These are phyloP conservation scores for Babyrousa celebensis DNA, from an alignment of 2,797 vertebrate species.

Conservation along the genomic window DNA sequence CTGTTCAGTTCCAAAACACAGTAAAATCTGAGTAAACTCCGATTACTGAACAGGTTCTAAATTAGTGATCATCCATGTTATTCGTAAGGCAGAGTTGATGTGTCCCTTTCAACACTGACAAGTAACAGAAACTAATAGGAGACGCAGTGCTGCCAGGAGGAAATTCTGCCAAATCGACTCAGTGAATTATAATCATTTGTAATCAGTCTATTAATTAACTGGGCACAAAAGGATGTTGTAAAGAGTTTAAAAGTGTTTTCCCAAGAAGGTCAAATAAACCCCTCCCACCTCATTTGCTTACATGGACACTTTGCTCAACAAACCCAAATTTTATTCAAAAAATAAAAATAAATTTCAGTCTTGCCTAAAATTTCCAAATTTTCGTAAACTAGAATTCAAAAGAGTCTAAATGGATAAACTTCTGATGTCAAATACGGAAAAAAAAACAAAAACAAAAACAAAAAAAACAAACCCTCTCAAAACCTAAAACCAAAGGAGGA, in stretches of 20 bases:
- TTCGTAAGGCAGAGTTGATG: constrained; percentile 4
- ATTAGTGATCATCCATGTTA: background rate
- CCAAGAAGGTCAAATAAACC: background rate
- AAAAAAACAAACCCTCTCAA: background rate
- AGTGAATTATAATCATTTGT: constrained; percentile 74
- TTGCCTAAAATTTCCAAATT: constrained; percentile 34
- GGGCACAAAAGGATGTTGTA: constrained; percentile 64
- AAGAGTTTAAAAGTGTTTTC: constrained; percentile 63
- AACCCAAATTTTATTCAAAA: constrained; percentile 26
- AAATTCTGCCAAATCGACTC: constrained; percentile 71
- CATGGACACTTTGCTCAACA: background rate
- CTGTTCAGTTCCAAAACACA: background rate
- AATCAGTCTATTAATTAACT: constrained; percentile 79
- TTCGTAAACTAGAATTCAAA: constrained; percentile 45
- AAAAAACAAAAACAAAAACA: background rate
- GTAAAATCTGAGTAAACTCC: background rate
- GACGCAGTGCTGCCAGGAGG: constrained; percentile 21
- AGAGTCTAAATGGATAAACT: background rate
- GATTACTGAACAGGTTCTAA: background rate
- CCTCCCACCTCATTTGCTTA: background rate
- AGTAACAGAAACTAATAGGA: constrained; percentile 4
- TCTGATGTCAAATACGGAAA: background rate
- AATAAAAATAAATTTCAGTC: background rate
- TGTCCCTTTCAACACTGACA: background rate
- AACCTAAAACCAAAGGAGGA: background rate